Conservation (phyloP, 1,140 invertebrate species). For the Drosophila ercepeae region DNA sequence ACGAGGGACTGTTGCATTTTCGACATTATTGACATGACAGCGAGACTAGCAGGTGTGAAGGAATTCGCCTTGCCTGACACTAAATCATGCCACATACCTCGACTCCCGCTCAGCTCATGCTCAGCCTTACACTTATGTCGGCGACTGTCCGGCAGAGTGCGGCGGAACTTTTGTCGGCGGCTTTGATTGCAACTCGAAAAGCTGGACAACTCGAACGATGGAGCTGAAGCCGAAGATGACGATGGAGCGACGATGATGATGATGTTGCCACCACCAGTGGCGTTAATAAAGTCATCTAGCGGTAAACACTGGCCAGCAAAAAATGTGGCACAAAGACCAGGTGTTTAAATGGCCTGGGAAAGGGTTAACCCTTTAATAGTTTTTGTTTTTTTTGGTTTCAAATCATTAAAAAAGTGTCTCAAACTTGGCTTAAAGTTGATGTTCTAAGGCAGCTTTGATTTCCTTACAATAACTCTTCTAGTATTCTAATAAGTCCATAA, state of each 20-base stretch:
- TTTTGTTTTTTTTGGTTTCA: neutral
- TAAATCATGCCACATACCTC: conserved; percentile 61
- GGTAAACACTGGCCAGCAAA: conserved; percentile 47
- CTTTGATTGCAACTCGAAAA: conserved; percentile 66
- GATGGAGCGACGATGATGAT: conserved; percentile 22
- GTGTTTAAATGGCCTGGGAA: neutral
- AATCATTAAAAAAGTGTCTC: too few relatives aligned
- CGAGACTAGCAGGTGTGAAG: conserved; percentile 76
- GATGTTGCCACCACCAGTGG: conserved; percentile 54
- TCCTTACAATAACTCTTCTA: too few relatives aligned
- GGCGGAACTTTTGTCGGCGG: conserved; percentile 45
- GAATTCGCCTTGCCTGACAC: conserved; percentile 68
- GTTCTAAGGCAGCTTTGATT: too few relatives aligned
- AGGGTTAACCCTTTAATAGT: neutral
- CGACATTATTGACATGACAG: conserved; percentile 81
- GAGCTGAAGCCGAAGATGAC: neutral
- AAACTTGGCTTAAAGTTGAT: too few relatives aligned
- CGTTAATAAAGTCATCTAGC: conserved; percentile 79
- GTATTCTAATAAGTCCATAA: too few relatives aligned
- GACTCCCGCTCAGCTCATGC: neutral
- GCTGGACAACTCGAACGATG: conserved; percentile 4
- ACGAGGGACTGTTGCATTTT: conserved; percentile 49
- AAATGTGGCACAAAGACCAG: conserved; percentile 15
- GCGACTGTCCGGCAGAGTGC: conserved; percentile 45
- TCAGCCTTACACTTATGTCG: conserved; percentile 11